Conservation (phyloP, 2,888 invertebrate genomes). For the Stenodema calcarata region DNA sequence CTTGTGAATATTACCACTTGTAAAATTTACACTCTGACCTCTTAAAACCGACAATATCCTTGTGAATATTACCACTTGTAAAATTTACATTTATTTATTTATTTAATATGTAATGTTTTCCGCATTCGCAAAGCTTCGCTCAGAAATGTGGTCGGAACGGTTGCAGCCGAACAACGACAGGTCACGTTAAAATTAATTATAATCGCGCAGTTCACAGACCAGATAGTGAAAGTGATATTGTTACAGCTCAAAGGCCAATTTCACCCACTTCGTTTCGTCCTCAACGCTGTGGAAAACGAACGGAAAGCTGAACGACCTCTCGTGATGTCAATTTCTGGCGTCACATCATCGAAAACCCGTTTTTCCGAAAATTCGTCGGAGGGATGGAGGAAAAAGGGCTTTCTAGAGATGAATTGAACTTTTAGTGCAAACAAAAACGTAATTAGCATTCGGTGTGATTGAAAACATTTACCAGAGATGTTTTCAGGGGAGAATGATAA, state of each 20-base stretch:
- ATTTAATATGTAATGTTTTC: no score
- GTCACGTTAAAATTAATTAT: not conserved
- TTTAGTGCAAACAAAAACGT: not conserved
- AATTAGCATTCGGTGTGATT: not conserved
- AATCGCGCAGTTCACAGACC: not conserved
- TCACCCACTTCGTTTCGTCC: not conserved
- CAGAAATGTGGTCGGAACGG: no score
- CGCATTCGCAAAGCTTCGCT: no score
- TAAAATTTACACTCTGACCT: no score
- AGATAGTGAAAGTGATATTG: not conserved
- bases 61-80: no score
- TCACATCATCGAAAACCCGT: not conserved
- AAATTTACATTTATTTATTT: no score
- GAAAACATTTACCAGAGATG: not conserved
- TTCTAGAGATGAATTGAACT: not conserved
- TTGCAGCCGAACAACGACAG: not conserved
- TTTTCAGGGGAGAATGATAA: not conserved
- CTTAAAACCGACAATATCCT: no score
- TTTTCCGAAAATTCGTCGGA: not conserved
- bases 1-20: no score
- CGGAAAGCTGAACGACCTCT: not conserved
- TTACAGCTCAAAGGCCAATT: not conserved
- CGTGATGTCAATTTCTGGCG: not conserved
- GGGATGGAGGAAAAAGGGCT: not conserved
- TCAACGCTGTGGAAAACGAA: not conserved